Percentiles rank a stretch among this genome's conserved stretches.
Evolutionary conservation across 2,113 vertebrate species (phyloP).

Genomic region (Rhadina sibilatrix): DNA sequence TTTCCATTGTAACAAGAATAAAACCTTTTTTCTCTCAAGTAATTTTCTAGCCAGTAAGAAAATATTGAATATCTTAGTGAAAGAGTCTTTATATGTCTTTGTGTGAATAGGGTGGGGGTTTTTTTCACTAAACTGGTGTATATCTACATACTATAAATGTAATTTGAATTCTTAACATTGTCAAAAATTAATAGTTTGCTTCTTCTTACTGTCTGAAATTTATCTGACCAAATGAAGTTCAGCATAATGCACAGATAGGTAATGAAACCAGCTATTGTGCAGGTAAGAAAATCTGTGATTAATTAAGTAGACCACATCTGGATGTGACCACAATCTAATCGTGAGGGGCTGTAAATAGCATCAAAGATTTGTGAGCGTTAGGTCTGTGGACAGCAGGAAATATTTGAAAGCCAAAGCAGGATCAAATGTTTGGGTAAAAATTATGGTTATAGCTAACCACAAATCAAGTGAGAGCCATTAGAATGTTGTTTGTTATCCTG

Average conservation of each 20-base stretch:
- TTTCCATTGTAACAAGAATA: conserved; percentile 59
- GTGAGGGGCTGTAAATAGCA: conserved; percentile 62
- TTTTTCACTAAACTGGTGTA: conserved; percentile 33
- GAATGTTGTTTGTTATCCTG: conserved; percentile 36
- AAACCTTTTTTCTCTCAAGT: conserved; percentile 47
- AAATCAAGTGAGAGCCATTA: conserved; percentile 58
- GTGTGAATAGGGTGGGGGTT: not conserved
- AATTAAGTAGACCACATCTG: conserved; percentile 43
- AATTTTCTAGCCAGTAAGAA: conserved; percentile 55
- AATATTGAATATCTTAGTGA: conserved; percentile 39
- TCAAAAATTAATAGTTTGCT: conserved; percentile 22
- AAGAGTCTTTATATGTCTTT: conserved; percentile 61
- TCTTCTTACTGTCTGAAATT: conserved; percentile 49
- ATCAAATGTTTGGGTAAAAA: conserved; percentile 66
- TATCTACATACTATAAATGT: conserved; percentile 39
- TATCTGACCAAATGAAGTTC: conserved; percentile 16
- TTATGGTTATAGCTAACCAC: conserved; percentile 39
- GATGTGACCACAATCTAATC: conserved; percentile 50
- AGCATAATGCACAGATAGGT: not conserved
- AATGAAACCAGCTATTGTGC: conserved; percentile 57
- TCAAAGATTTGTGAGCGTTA: conserved; percentile 48
- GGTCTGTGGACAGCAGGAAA: conserved; percentile 60
- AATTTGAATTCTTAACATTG: not conserved
- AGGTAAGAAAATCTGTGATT: conserved; percentile 58
- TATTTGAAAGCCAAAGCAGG: conserved; percentile 57